Evolutionary conservation across 2,888 invertebrate genomes (phyloP).

Genomic region (Zhengitettix transpicula): DNA sequence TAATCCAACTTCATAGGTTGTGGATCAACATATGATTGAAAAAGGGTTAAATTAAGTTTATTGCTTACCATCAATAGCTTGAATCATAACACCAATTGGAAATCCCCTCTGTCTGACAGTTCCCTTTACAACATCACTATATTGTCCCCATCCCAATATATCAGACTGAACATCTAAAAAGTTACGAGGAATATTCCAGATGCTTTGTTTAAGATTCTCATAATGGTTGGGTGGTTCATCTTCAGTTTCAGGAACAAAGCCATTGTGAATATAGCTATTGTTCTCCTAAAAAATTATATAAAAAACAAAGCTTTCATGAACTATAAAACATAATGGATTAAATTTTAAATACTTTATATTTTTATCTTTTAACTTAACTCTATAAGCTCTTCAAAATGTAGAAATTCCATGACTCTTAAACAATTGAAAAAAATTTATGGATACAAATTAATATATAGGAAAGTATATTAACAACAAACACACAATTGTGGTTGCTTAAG

Average conservation of each 20-base stretch:
- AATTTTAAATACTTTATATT: too few relatives aligned
- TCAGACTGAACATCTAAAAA: conserved; percentile 53
- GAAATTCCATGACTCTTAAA: too few relatives aligned
- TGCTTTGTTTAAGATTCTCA: conserved; percentile 53
- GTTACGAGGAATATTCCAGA: conserved; percentile 57
- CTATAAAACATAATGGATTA: too few relatives aligned
- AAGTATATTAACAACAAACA: too few relatives aligned
- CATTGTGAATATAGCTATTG: conserved; percentile 37
- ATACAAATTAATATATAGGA: too few relatives aligned
- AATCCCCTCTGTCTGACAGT: conserved; percentile 43
- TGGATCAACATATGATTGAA: too few relatives aligned
- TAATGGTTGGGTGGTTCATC: conserved; percentile 49
- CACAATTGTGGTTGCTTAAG: too few relatives aligned
- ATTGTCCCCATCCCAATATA: conserved; percentile 55
- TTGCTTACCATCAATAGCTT: conserved; percentile 33
- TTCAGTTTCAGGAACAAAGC: conserved; percentile 53
- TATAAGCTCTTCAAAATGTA: too few relatives aligned
- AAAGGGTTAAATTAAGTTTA: not conserved
- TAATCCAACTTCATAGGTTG: too few relatives aligned
- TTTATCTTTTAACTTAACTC: too few relatives aligned
- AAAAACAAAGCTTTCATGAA: too few relatives aligned
- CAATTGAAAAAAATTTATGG: too few relatives aligned
- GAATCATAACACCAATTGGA: conserved; percentile 38
- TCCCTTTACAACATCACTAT: conserved; percentile 60
- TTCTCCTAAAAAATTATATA: not conserved